These are phyloP conservation scores for Enteromius viviparus DNA, from an alignment of 2,797 vertebrate genomes.

Conservation along the genomic window DNA sequence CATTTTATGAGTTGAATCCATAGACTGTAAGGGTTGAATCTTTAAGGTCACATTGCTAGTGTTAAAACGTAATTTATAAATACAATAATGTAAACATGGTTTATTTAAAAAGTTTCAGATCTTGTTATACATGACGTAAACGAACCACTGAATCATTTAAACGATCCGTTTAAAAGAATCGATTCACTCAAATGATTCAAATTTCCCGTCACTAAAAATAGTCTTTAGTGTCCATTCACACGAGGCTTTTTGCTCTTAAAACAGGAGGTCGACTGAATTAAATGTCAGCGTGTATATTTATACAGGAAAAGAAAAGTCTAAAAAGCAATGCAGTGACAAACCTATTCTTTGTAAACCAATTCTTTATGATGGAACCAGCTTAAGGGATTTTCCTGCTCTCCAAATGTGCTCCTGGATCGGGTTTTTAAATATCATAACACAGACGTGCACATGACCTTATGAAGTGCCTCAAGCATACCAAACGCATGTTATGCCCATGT, in stretches of 20 bases:
- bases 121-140: background rate
- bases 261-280: background rate
- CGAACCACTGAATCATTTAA: background rate
- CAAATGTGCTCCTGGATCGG: background rate
- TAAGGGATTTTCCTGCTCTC: background rate
- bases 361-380: background rate
- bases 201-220: background rate
- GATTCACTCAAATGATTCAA: background rate
- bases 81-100: background rate
- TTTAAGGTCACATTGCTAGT: background rate
- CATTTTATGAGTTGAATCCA: background rate
- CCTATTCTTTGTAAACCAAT: background rate
- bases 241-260: background rate
- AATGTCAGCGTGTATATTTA: background rate
- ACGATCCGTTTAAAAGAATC: background rate
- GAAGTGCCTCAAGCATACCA: background rate
- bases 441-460: background rate
- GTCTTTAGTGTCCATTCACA: background rate
- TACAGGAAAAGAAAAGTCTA: background rate
- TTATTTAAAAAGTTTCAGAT: background rate
- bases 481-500: background rate
- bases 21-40: no score
- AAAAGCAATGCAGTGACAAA: background rate
- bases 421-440: slow-evolving; percentile 17
- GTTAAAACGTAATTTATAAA: no score